These are phyloP conservation scores for Mechanitis mazaeus DNA, from an alignment of 2,888 invertebrate genomes.

Conservation along the genomic window DNA sequence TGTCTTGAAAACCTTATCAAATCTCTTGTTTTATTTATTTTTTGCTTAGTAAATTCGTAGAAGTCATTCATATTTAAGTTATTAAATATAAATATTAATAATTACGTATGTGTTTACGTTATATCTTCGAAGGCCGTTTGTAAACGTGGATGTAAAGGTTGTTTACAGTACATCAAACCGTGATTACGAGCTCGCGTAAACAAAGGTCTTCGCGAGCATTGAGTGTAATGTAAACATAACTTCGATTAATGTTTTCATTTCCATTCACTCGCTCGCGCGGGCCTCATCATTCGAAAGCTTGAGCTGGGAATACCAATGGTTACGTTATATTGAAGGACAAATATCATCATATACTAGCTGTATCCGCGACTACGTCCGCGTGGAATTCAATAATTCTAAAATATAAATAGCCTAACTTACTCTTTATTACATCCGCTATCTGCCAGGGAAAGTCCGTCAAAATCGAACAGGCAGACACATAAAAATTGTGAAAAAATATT, in stretches of 20 bases:
- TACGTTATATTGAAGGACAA: constrained; percentile 1
- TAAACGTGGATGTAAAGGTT: constrained; percentile 23
- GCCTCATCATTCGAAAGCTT: constrained; percentile 9
- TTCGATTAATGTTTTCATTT: constrained; percentile 10
- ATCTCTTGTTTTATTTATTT: too few relatives aligned
- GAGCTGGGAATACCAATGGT: constrained; percentile 2
- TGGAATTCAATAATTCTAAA: too few relatives aligned
- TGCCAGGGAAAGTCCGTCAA: too few relatives aligned
- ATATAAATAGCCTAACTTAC: too few relatives aligned
- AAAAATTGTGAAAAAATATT: too few relatives aligned
- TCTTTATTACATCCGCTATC: too few relatives aligned
- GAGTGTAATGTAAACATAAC: constrained; percentile 25
- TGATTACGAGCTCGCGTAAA: constrained; percentile 14
- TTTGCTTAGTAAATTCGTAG: too few relatives aligned
- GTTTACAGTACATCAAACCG: constrained; percentile 23
- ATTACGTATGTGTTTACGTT: neutral
- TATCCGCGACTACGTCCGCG: too few relatives aligned
- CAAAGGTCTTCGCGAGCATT: constrained; percentile 18
- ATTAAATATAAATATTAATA: neutral
- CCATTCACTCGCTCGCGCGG: neutral
- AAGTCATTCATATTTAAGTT: too few relatives aligned
- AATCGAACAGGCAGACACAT: too few relatives aligned
- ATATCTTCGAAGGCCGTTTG: constrained; percentile 11
- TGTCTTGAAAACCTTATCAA: too few relatives aligned
- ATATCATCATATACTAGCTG: neutral